phyloP scores from a whole-genome alignment of 2,888 invertebrate species.

The Diachrysia chrysitis region DNA sequence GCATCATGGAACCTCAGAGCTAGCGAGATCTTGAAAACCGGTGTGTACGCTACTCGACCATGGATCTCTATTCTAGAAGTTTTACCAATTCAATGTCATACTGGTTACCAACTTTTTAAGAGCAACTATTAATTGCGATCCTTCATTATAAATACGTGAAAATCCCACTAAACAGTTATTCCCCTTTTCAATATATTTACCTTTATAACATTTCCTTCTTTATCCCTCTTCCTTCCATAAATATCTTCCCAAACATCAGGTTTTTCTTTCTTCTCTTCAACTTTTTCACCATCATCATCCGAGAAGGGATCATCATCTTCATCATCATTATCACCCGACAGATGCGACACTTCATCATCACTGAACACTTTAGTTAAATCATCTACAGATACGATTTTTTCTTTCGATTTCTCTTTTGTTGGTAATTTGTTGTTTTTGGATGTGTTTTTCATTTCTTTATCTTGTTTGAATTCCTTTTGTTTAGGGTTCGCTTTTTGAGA shows the following conservation, averaged over 20 bases:
- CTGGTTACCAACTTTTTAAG: too few relatives aligned
- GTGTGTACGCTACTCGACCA: too few relatives aligned
- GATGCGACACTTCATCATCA: constrained; percentile 85
- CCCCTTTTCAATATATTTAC: too few relatives aligned
- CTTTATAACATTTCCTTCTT: constrained; percentile 93
- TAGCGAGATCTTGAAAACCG: too few relatives aligned
- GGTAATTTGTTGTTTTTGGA: constrained; percentile 35
- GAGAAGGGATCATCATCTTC: constrained; percentile 60
- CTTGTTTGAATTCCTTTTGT: constrained; percentile 42
- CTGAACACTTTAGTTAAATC: constrained; percentile 80
- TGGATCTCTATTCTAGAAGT: neutral
- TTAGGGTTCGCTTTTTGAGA: constrained; percentile 46
- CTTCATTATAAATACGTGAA: too few relatives aligned
- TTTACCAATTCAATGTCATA: too few relatives aligned
- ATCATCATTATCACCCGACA: constrained; percentile 75
- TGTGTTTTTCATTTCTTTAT: constrained; percentile 32
- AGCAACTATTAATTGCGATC: too few relatives aligned
- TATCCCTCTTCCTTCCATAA: constrained; percentile 95
- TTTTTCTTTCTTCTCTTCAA: constrained; percentile 68
- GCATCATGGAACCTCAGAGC: too few relatives aligned
- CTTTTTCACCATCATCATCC: constrained; percentile 62
- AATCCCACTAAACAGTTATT: too few relatives aligned
- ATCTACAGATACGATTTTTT: constrained; percentile 72
- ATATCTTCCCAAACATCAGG: constrained; percentile 95
- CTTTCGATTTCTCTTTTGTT: constrained; percentile 49